Percentiles rank a stretch among this genome's conserved stretches.
phyloP scores from a whole-genome alignment of 2,797 vertebrate genomes.

The Macropodus opercularis region DNA sequence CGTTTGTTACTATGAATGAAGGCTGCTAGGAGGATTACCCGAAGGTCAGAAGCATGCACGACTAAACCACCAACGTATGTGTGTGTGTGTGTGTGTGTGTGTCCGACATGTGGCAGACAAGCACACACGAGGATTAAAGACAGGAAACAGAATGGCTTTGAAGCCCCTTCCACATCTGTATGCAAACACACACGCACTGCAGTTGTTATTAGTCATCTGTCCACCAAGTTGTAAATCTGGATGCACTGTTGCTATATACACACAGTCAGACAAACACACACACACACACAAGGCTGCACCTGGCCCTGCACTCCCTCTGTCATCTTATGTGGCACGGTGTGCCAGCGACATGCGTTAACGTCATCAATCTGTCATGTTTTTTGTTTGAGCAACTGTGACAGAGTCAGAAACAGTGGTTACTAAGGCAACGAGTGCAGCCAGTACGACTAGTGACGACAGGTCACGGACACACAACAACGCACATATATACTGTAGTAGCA shows the following conservation, averaged over 20 bases:
- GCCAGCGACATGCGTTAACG: slow-evolving; percentile 32
- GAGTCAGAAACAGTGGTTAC: slow-evolving; percentile 46
- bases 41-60: slow-evolving; percentile 35
- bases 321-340: background rate
- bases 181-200: slow-evolving; percentile 23
- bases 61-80: slow-evolving; percentile 25
- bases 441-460: slow-evolving; percentile 28
- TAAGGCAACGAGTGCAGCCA: slow-evolving; percentile 36
- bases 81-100: slow-evolving; percentile 24
- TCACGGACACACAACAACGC: background rate
- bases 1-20: slow-evolving; percentile 42
- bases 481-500: background rate
- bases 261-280: background rate
- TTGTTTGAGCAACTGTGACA: slow-evolving; percentile 47
- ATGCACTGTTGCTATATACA: background rate
- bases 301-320: background rate
- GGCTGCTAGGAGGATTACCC: slow-evolving; percentile 47
- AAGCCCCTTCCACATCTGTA: slow-evolving; percentile 32
- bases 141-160: slow-evolving; percentile 52
- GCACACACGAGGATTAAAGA: slow-evolving; percentile 56
- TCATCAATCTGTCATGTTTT: slow-evolving; percentile 49
- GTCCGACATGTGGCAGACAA: slow-evolving; percentile 44
- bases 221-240: background rate
- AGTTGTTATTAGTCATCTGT: background rate
- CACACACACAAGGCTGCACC: slow-evolving; percentile 4